Base-by-base conservation (phyloP, 2,113 vertebrate species). In the Plestiodon gilberti region DNA sequence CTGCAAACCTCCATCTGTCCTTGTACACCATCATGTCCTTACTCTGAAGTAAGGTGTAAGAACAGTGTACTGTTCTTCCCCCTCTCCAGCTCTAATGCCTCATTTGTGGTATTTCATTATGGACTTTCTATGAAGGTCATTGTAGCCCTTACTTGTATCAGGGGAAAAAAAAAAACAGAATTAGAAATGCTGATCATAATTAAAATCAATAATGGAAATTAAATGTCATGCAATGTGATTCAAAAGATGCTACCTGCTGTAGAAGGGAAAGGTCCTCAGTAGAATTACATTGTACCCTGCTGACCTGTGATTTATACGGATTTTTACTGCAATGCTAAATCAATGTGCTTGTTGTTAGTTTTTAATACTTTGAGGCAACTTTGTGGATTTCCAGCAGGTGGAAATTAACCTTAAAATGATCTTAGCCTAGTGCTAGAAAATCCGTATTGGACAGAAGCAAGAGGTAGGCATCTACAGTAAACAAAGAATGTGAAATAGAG, bases 261-360 rank as follows among this genome's bases (percentile, higher is more conserved):
- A 18, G 43, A 40, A 4, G 59, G 1, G 30, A 48, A 48, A 74
- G 18, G 15, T 77, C 70, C 62, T 88, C 67, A 69, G 22, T 57
- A 81, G 20, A 88, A 75, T 85, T 84, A 71, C 18, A 73, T 55
- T 64, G 10, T 28, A 8, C n/a, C 8, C 82, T 85, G 2, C 0
- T 80, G 61, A 3, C 14, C 75, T 82, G 43, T 73, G 64, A 4
- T 71, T 88, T 52, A 14, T 0, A 35, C 55, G 6, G 5, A 0
- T 17, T 78, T 81, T 88, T 59, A 59, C 65, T 64, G 82, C 23
- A 67, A 57, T 40, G 3, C 38, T 83, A 59, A 87, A 9, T 79
- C n/a, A 82, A 43, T 78, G 76, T 55, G 57, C n/a, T 28, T 88
- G 55, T 30, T 81, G 78, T 85, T 17, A 55, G 55, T 88, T 78